phyloP scores from a whole-genome alignment of 2,797 vertebrate genomes.

The Argya squamiceps region DNA sequence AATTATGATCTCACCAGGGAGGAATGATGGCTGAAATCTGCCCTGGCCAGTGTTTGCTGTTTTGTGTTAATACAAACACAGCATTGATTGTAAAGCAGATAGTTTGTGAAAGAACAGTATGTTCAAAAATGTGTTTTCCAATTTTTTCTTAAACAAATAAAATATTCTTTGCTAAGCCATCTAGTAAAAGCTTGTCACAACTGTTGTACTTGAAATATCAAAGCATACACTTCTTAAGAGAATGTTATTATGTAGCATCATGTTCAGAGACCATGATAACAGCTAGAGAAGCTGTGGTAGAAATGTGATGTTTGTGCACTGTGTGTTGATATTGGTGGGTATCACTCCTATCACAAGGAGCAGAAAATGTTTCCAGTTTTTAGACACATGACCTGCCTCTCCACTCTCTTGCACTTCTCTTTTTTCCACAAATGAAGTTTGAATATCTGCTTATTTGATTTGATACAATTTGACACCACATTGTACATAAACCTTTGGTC shows the following conservation, averaged over 20 bases:
- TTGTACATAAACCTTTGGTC: neutral
- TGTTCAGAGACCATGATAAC: neutral
- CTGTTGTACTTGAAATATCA: neutral
- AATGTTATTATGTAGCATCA: neutral
- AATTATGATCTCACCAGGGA: constrained; percentile 2
- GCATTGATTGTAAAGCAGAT: neutral
- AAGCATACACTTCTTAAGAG: neutral
- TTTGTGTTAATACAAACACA: neutral
- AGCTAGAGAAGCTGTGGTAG: neutral
- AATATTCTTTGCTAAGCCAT: neutral
- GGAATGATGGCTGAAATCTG: constrained; percentile 9
- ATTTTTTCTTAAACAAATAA: neutral
- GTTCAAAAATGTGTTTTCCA: neutral
- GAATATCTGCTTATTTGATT: neutral
- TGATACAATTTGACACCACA: neutral
- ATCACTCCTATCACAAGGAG: neutral
- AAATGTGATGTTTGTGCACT: neutral
- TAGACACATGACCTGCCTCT: neutral
- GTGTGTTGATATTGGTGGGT: neutral
- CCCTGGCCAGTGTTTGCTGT: neutral
- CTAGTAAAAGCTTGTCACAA: neutral
- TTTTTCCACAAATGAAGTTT: neutral
- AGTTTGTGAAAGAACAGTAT: neutral
- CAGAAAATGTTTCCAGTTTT: neutral
- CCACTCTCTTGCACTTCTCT: neutral